Evolutionary conservation across 37 sponge, comb jelly and placozoan species (phyloP).

Genomic region (Ianthella basta): DNA sequence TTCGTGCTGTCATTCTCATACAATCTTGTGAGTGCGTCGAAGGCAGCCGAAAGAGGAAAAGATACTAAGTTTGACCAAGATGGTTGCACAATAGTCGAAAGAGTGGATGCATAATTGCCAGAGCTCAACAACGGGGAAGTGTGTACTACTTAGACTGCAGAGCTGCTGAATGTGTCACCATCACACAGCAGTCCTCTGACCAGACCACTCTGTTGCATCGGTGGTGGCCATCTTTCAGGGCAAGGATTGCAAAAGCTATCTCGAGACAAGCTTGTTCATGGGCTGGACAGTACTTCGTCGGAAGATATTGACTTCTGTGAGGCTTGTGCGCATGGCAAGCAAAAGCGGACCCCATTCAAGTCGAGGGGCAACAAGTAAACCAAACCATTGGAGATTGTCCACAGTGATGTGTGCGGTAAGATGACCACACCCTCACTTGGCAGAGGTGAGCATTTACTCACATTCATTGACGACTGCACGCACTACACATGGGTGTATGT

Average conservation of each 20-base stretch:
- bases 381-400: slow-evolving; percentile 43
- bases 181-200: background rate
- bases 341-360: slow-evolving; percentile 40
- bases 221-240: slow-evolving; percentile 55
- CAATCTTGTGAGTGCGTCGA: slow-evolving; percentile 50
- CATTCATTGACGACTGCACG: slow-evolving; percentile 53
- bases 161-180: no score
- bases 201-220: slow-evolving; percentile 58
- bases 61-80: slow-evolving; percentile 38
- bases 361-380: slow-evolving; percentile 29
- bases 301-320: slow-evolving; percentile 55
- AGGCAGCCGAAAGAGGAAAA: slow-evolving; percentile 40
- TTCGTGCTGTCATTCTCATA: slow-evolving; percentile 50
- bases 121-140: slow-evolving; percentile 51
- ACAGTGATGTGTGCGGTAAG: slow-evolving; percentile 62
- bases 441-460: slow-evolving; percentile 51
- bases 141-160: slow-evolving; percentile 47
- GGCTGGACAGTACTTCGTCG: slow-evolving; percentile 44
- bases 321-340: slow-evolving; percentile 60
- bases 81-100: slow-evolving; percentile 43
- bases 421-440: slow-evolving; percentile 48
- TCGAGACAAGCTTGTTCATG: slow-evolving; percentile 41
- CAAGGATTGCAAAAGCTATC: slow-evolving; percentile 50
- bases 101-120: slow-evolving; percentile 30
- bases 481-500: slow-evolving; percentile 59